Evolutionary conservation across 2,113 vertebrate species (phyloP).

Genomic region (Alexandromys fortis): DNA sequence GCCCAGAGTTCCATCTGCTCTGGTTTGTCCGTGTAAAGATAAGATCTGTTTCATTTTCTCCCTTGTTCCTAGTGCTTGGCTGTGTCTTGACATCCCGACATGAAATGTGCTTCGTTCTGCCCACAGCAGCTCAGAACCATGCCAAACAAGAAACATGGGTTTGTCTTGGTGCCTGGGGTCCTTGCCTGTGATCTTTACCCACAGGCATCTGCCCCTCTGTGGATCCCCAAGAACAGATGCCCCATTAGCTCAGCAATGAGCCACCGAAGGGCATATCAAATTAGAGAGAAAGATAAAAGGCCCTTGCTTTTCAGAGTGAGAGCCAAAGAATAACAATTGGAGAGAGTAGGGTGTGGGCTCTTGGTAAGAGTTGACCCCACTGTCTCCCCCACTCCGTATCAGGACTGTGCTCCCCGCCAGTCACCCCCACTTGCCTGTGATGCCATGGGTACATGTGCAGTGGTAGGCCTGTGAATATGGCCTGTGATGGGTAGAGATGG

Average conservation of each 20-base stretch:
- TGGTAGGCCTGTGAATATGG: neutral
- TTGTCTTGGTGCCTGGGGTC: neutral
- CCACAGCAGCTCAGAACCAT: conserved; percentile 12
- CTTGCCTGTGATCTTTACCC: conserved; percentile 56
- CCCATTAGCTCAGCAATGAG: neutral
- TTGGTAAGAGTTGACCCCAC: neutral
- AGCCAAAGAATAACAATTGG: neutral
- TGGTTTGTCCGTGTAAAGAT: conserved; percentile 30
- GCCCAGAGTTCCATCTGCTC: neutral
- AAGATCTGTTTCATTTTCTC: conserved; percentile 52
- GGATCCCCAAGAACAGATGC: neutral
- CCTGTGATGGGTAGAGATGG: no score
- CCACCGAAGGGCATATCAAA: conserved; percentile 40
- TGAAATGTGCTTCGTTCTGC: neutral
- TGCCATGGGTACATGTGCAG: neutral
- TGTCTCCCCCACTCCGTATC: rapidly evolving
- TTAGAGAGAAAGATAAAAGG: conserved; percentile 44
- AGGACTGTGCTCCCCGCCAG: neutral
- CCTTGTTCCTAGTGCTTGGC: neutral
- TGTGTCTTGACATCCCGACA: neutral
- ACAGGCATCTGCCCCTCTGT: neutral
- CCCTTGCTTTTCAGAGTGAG: conserved; percentile 1
- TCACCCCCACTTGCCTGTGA: neutral
- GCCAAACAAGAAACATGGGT: conserved; percentile 52
- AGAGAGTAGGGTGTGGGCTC: neutral